Evolutionary conservation across 1,140 invertebrate species (phyloP), one percentile per base, ranked within the genome.

Genomic region (Homalodisca vitripennis): DNA sequence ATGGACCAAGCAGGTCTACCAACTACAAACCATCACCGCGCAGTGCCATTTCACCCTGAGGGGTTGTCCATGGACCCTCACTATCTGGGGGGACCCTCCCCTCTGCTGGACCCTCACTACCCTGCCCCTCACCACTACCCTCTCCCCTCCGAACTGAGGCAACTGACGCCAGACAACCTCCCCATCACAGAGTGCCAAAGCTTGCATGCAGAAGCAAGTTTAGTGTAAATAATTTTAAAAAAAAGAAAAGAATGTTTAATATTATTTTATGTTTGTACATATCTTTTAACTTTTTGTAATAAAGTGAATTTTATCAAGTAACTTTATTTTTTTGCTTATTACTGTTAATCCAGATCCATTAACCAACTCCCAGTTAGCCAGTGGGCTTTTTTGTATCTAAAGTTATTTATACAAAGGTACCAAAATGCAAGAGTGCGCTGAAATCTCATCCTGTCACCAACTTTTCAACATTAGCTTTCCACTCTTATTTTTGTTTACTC

Each of bases 151-250:
- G 55, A 60, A 13, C 22, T 27, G 2, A 60, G 22, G 3, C 14
- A 60, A 13, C 22, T 27, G 2, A 60, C 55, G 3, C 14, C 22
- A 10, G 55, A 30, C 55, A 60, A 26, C 22, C 29, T 60, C 27
- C 12, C 55, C 10, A 26, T 26, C 22, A 60, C 12, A 60, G 55
- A 60, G 55, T 60, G 55, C 55, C 55, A 60, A 60, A 60, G 29
- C 55, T 27, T 60, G 26, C 55, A 60, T 26, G 29, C 55, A 27
- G 55, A 60, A 29, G 55, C 55, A 60, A 60, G 55, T 60, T 27
- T 60, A 27, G 55, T 60, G 55, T 60, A 27, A 60, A 27, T 60
- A 27, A 27, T 12, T 60, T 22, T 60, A 60, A 14, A 22, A 26
- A 6, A 60, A n/a, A 3, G 26, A 3, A n/a, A n/a, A n/a, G n/a